phyloP scores from a whole-genome alignment of 37 sponge, comb jelly and placozoan genomes.

The Geodia barretti region DNA sequence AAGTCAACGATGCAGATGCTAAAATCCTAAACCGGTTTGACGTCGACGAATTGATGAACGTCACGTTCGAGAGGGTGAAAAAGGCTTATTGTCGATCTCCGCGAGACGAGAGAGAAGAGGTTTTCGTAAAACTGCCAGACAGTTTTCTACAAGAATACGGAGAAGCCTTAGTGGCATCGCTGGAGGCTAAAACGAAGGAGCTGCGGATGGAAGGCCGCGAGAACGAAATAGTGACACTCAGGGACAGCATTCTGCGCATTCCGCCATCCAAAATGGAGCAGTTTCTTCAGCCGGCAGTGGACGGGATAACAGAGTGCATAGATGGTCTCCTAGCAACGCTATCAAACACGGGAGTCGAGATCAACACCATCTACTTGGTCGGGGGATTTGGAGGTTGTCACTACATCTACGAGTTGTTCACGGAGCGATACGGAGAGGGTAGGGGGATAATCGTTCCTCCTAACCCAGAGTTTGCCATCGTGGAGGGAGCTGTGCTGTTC shows the following conservation, averaged over 20 bases:
- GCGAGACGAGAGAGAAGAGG: slow-evolving; percentile 10
- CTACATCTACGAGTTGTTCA: slow-evolving; percentile 16
- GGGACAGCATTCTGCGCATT: slow-evolving; percentile 9
- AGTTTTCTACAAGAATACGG: slow-evolving; percentile 10
- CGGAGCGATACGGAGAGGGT: not conserved
- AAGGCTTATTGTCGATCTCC: no score
- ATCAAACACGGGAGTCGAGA: not conserved
- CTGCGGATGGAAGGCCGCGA: not conserved
- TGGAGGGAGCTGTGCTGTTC: slow-evolving; percentile 35
- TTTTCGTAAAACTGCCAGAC: slow-evolving; percentile 2
- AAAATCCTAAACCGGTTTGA: not conserved
- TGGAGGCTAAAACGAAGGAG: no score
- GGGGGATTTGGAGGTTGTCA: slow-evolving; percentile 62
- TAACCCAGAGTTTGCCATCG: slow-evolving; percentile 27
- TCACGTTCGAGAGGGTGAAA: slow-evolving; percentile 38
- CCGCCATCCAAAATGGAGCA: slow-evolving; percentile 13
- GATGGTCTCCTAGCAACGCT: not conserved
- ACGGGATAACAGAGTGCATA: slow-evolving; percentile 16
- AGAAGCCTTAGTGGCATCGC: not conserved
- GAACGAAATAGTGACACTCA: not conserved
- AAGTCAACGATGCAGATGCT: slow-evolving; percentile 1
- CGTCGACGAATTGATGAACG: slow-evolving; percentile 9
- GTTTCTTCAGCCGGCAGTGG: slow-evolving; percentile 25
- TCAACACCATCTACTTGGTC: slow-evolving; percentile 25
- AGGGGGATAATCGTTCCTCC: slow-evolving; percentile 36